A percentile compares a stretch with the other conserved stretches of the same genome.
Evolutionary conservation across 1,140 invertebrate species (phyloP).

Genomic region (Oscheius sp.): DNA sequence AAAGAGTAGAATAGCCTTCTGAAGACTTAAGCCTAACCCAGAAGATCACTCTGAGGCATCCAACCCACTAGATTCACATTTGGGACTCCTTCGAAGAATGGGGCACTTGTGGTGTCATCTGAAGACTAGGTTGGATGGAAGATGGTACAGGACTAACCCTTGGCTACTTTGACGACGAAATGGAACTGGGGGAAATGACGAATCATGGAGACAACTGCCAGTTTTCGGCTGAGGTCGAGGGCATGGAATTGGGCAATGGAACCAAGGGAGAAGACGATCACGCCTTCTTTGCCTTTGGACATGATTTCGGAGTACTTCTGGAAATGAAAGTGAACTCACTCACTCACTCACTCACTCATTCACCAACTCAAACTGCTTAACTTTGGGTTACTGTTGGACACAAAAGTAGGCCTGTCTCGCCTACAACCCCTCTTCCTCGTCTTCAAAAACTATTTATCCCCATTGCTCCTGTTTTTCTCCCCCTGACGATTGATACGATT

Average conservation of each 20-base stretch:
- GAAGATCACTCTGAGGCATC: conserved; percentile 46
- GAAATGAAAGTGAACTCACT: no score
- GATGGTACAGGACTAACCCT: neutral
- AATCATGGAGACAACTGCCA: neutral
- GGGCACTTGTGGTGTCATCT: conserved; percentile 29
- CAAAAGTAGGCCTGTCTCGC: no score
- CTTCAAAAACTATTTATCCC: no score
- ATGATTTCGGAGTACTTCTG: conserved; percentile 36
- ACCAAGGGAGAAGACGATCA: conserved; percentile 37
- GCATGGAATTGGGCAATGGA: conserved; percentile 30
- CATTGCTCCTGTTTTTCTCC: no score
- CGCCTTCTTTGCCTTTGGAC: conserved; percentile 37
- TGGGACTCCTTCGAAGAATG: conserved; percentile 4
- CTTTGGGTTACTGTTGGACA: no score
- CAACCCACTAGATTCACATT: conserved; percentile 43
- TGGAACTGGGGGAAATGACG: conserved; percentile 24
- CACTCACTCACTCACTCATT: no score
- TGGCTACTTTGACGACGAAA: conserved; percentile 34
- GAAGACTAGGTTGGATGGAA: neutral
- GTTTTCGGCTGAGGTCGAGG: neutral
- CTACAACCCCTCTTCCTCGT: no score
- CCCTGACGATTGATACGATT: no score
- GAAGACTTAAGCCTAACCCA: conserved; percentile 13
- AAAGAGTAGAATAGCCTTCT: neutral
- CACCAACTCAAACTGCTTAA: no score